Evolutionary conservation across 2,797 vertebrate genomes (phyloP), one percentile per base, ranked within the genome.

Genomic region (Smutsia gigantea): DNA sequence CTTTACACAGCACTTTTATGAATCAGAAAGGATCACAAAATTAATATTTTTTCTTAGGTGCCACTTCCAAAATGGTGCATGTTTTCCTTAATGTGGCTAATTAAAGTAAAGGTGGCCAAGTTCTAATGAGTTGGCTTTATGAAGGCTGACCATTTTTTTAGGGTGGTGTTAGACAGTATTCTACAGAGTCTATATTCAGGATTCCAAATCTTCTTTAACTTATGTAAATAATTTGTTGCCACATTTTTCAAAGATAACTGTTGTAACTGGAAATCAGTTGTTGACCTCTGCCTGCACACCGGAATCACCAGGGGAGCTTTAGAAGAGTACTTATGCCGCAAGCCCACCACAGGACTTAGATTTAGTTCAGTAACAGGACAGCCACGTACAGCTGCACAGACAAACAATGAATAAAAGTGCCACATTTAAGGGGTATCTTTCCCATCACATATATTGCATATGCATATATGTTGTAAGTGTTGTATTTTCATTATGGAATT

Each of bases 1-100:
- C 77, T 84, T 93, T 87, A 71, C 1, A 68, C 9, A 23, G 55
- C 31, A 53, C 34, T 88, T 94, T 15, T 71, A 27, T 2, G 59
- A 42, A 19, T 19, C n/a, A 59, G 69, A 79, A 66, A 82, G 49
- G 34, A 74, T 46, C 27, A 63, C 63, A 95, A 79, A 82, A 90
- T 27, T 29, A 66, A 14, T 4, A 29, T 2, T 53, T 75, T 85
- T 74, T 7, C 27, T 86, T 34, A 79, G 51, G 72, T 5, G 59
- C 29, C 10, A 42, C 31, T 59, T 90, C 46, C 59, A 84, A 78
- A 88, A 68, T 29, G 59, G 9, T 15, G 25, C 64, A 72, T 4
- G 11, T 27, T 31, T 21, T 27, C 39, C 49, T 42, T 39, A 19
- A 74, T 17, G 29, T 39, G 23, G 46, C 39, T 51, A 61, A 75